Conservation (phyloP, 2,113 vertebrate genomes). For the Penelope pileata region DNA sequence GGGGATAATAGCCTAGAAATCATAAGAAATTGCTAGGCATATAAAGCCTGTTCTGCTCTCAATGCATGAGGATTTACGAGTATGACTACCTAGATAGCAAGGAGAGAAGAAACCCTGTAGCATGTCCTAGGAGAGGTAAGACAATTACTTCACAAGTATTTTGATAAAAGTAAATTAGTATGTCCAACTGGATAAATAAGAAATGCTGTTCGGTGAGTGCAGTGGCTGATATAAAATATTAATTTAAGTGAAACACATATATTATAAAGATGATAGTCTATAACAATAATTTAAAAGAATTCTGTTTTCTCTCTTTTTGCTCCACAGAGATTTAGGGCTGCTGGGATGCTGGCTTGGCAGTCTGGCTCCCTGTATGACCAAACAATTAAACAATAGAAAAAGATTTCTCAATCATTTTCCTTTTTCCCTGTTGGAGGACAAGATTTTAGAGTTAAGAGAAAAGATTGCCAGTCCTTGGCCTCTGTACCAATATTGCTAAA, state of each 20-base stretch:
- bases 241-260: background rate
- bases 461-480: background rate
- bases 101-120: constrained; percentile 7
- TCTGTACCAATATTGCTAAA: background rate
- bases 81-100: background rate
- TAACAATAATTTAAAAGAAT: no score
- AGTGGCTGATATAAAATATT: background rate
- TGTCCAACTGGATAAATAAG: background rate
- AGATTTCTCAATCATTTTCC: background rate
- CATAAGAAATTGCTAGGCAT: background rate
- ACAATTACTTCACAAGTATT: constrained; percentile 27
- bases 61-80: background rate
- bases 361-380: background rate
- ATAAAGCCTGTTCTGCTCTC: background rate
- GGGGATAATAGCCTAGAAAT: constrained; percentile 36
- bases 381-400: background rate
- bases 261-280: background rate
- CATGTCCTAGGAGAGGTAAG: constrained; percentile 24
- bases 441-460: background rate
- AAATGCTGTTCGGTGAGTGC: background rate
- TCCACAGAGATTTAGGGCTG: background rate
- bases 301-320: background rate
- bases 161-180: constrained; percentile 28
- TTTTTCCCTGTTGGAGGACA: background rate
- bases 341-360: background rate